Conservation (phyloP, 2,888 invertebrate species). For the Microctonus brassicae region DNA sequence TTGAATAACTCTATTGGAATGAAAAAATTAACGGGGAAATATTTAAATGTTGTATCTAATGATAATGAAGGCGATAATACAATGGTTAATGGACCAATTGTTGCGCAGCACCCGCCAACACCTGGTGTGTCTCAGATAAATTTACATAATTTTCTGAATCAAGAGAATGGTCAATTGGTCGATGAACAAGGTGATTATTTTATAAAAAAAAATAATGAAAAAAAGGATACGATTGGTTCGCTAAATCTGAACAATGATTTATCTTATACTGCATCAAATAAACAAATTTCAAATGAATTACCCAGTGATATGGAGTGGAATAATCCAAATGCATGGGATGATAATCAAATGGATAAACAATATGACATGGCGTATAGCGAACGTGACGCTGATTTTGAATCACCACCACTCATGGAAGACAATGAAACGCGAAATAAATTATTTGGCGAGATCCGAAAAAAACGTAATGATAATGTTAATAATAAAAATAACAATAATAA, state of each 20-base stretch:
- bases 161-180: slow-evolving; percentile 35
- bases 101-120: slow-evolving; percentile 53
- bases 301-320: slow-evolving; percentile 13
- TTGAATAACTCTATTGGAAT: slow-evolving; percentile 70
- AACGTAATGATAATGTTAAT: slow-evolving; percentile 37
- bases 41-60: slow-evolving; percentile 54
- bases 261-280: too few relatives aligned
- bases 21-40: slow-evolving; percentile 69
- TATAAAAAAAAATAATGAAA: slow-evolving; percentile 32
- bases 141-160: slow-evolving; percentile 8
- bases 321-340: slow-evolving; percentile 10
- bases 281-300: slow-evolving; percentile 24
- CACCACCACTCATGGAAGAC: slow-evolving; percentile 43
- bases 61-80: slow-evolving; percentile 60
- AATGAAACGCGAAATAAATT: background rate
- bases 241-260: slow-evolving; percentile 13
- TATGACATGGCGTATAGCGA: slow-evolving; percentile 13
- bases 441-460: slow-evolving; percentile 5
- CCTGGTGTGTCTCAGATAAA: slow-evolving; percentile 25
- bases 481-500: slow-evolving; percentile 44
- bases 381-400: slow-evolving; percentile 3
- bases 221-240: slow-evolving; percentile 22
- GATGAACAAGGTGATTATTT: slow-evolving; percentile 32
- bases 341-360: slow-evolving; percentile 1
- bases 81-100: slow-evolving; percentile 44